Evolutionary conservation across 2,113 vertebrate genomes (phyloP), one percentile per base, ranked within the genome.

Genomic region (Dromaius novaehollandiae): DNA sequence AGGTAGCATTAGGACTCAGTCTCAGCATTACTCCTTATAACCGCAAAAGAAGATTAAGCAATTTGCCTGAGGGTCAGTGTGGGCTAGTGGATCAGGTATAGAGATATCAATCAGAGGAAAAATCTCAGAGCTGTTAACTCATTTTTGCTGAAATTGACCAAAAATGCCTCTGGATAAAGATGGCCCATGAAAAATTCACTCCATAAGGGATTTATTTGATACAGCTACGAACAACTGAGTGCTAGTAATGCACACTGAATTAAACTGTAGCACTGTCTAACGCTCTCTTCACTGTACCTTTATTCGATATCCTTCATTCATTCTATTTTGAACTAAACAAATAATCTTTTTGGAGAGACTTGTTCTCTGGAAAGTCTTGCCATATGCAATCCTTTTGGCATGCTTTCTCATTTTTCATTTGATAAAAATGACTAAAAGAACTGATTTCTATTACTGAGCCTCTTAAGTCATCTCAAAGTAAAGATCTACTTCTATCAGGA

Each of bases 361-460:
- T 91, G 38, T 68, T 87, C 13, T 32, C 11, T 55, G 38, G 28
- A 48, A 55, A 46, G 22, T 24, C n/a, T 81, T 3, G 2, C 60
- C 53, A 12, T 30, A 7, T 11, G 17, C 24, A 22, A 5, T 75
- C 42, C 18, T 78, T 84, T 44, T 4, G 2, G 53, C 13, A 61
- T 61, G 12, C 19, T 51, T 66, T 40, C 15, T 79, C 13, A 46
- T 56, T 63, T 68, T 1, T 34, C 32, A 13, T 69, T 58, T 65
- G 4, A 4, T 30, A 56, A 81, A 87, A 89, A 51, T 26, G 13
- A 64, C 30, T 40, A 25, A 68, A 82, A 91, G 20, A 6, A 3
- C 2, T 40, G 14, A 50, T 55, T 1, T 0, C 3, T 30, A 3
- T 38, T 76, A 71, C 2, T 7, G 13, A 81, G 28, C 11, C 26